Base-by-base conservation (phyloP, 2,113 vertebrate genomes). In the Melanostigma gelatinosum region DNA sequence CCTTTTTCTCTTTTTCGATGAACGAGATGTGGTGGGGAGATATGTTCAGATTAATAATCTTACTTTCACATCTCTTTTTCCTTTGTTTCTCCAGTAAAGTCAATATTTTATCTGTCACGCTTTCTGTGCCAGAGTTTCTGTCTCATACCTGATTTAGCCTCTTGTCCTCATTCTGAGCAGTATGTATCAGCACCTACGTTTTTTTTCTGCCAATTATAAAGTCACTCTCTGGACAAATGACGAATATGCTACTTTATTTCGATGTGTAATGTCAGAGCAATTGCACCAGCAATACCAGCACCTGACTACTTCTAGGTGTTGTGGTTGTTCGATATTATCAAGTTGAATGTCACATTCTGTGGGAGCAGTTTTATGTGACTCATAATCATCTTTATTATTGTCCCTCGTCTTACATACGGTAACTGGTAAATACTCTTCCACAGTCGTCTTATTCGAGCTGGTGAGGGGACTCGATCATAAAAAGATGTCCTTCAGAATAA, bases 321-420 rank as follows among this genome's bases (percentile, higher is more conserved):
- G 69, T 77, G 73, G 63, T 69, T 64, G 72, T 77, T 68, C 44
- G 22, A 52, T n/a, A 44, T 58, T 29, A n/a, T 70, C n/a, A 66
- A 71, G 52, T 80, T 58, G 50, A 68, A 58, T 20, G 29, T 73
- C 58, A 69, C 61, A 44, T 60, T 50, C 42, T 68, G 62, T 34
- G 61, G 61, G 38, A 46, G 27, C 55, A 36, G 5, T 27, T 69
- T 61, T 61, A 24, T 61, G 32, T 83, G 69, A 72, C 52, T 83
- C 76, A 75, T 48, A 27, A 52, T 40, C 46, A 48, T 50, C 54
- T 61, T 69, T 10, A 61, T 50, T 15, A 68, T 20, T 32, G 27
- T 24, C 32, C 18, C 29, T 10, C 13, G 20, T 50, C 52, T 79
- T 83, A 75, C 54, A 20, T 61, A n/a, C n/a, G n/a, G n/a, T n/a